These are phyloP conservation scores for Malacoraja senta DNA, from an alignment of 2,797 vertebrate genomes.

Conservation along the genomic window DNA sequence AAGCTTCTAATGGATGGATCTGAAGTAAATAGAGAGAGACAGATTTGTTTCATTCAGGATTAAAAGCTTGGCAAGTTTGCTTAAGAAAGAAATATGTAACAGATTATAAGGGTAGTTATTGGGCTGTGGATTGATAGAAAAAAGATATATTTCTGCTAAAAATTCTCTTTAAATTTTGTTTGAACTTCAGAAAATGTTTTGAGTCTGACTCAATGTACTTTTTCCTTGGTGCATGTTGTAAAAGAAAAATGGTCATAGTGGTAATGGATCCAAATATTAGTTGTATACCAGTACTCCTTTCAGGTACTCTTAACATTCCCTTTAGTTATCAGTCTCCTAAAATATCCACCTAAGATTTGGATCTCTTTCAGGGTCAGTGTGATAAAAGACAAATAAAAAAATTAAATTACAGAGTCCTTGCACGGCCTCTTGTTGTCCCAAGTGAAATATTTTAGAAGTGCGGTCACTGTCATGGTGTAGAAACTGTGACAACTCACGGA, in stretches of 20 bases:
- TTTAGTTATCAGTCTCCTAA: not conserved
- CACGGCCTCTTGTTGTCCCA: not conserved
- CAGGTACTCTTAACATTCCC: too few species aligned
- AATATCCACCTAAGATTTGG: too few species aligned
- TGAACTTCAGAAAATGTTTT: not conserved
- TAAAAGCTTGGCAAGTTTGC: constrained; percentile 11
- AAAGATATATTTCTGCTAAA: not conserved
- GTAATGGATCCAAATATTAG: not conserved
- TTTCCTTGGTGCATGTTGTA: not conserved
- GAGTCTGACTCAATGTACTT: not conserved
- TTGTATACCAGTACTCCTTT: not conserved
- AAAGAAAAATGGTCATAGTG: not conserved
- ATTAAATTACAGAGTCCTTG: not conserved
- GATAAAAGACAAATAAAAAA: not conserved
- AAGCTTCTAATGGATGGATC: constrained; percentile 4
- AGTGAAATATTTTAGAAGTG: not conserved
- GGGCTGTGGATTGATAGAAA: not conserved
- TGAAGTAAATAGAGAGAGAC: constrained; percentile 18
- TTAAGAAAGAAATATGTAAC: constrained; percentile 19
- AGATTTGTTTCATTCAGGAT: constrained; percentile 19
- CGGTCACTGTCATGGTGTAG: not conserved
- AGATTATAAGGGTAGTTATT: constrained; percentile 7
- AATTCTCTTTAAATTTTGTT: not conserved
- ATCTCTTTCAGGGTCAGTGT: not conserved
- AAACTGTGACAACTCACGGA: not conserved